Evolutionary conservation across 1,140 invertebrate genomes (phyloP), one percentile per base, ranked within the genome.

Genomic region (Streblospio benedicti): DNA sequence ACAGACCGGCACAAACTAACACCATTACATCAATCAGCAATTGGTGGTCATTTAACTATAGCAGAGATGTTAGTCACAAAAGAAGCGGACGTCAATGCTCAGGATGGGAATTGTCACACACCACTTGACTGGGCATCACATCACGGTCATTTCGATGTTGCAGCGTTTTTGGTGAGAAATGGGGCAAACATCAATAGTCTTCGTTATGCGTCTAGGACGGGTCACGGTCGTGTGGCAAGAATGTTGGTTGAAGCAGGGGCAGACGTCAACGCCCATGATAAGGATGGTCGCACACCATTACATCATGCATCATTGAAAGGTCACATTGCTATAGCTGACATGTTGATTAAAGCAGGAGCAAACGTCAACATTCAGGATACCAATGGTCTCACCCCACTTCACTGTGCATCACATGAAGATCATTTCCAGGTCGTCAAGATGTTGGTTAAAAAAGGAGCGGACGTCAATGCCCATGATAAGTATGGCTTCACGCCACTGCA

Each of bases 401-500:
- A 61, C 49, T 35, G 52, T 35, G 57, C 53, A 16, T 30, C 55
- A 23, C 60, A 62, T 43, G 31, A 47, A 3, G 60, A 56, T 6
- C 55, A 62, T 38, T 45, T 62, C 2, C 55, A 62, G 28, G 47
- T 62, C 27, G 55, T 62, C 20, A 54, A 62, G 32, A n/a, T 62
- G 55, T 47, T 62, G 55, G 45, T 62, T 35, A 58, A 58, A 44
- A 62, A 62, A 33, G 41, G 45, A 0, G 60, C 60, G 5, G 56
- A 57, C 53, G 38, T 56, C 28, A 54, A 62, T 47, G 12, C 50
- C 30, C 23, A 33, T 3, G 60, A 62, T 5, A 32, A 44, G 43
- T 30, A 57, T 38, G 60, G 60, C 41, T 51, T 58, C 60, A 62
- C 44, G 27, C 60, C 60, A 30, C 56, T 62, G 44, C 60, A 62